These are phyloP conservation scores for Epirrhoe tristata DNA, from an alignment of 2,888 invertebrate genomes.

Conservation along the genomic window DNA sequence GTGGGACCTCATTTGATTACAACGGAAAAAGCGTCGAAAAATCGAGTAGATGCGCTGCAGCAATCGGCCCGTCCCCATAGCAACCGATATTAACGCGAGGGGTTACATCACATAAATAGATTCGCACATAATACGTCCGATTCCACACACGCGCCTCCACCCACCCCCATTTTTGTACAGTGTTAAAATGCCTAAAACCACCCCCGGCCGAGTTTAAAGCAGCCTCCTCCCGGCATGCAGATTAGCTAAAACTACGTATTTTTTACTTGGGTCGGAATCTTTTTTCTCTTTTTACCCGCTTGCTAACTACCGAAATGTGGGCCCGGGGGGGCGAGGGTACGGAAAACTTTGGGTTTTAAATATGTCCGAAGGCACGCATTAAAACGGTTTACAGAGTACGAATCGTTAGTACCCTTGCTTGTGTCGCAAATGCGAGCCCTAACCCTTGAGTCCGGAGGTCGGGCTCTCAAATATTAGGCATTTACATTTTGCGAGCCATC, in stretches of 20 bases:
- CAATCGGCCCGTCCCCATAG: conserved; percentile 80
- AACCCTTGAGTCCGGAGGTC: conserved; percentile 29
- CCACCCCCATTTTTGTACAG: conserved; percentile 79
- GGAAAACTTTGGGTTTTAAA: conserved; percentile 84
- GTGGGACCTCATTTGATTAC: conserved; percentile 85
- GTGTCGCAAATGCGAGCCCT: conserved; percentile 41
- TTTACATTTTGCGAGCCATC: conserved; percentile 26
- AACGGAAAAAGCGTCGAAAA: conserved; percentile 85
- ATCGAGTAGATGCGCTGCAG: conserved; percentile 82
- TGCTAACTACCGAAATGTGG: conserved; percentile 83
- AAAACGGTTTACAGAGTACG: conserved; percentile 77
- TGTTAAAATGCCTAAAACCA: conserved; percentile 84
- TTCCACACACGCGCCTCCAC: conserved; percentile 74
- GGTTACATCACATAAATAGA: conserved; percentile 80
- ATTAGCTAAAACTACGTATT: conserved; percentile 89
- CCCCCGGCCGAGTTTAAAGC: conserved; percentile 61
- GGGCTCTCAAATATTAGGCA: conserved; percentile 36
- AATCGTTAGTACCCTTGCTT: conserved; percentile 69
- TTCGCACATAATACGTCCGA: conserved; percentile 82
- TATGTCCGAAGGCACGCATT: conserved; percentile 84
- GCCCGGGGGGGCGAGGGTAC: conserved; percentile 55
- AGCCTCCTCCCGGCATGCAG: conserved; percentile 76
- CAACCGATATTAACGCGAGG: conserved; percentile 81
- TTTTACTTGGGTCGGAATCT: conserved; percentile 81
- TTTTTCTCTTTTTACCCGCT: conserved; percentile 67